Evolutionary conservation across 2,797 vertebrate species (phyloP).

Genomic region (Nannoperca australis): DNA sequence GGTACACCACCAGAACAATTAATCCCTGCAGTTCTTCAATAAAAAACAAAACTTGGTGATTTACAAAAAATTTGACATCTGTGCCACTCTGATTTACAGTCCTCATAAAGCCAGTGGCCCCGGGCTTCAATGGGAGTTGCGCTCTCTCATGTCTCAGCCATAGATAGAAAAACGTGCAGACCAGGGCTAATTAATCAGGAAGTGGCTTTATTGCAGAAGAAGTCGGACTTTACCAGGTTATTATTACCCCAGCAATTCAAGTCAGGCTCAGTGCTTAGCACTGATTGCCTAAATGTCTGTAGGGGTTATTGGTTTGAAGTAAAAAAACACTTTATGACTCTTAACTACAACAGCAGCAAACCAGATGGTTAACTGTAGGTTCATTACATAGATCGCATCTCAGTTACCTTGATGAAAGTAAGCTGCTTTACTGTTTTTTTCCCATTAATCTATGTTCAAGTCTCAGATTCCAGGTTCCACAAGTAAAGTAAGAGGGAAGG

Average conservation of each 20-base stretch:
- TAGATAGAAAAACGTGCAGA: slow-evolving; percentile 11
- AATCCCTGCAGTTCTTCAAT: neutral
- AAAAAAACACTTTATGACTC: slow-evolving; percentile 41
- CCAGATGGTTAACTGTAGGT: neutral
- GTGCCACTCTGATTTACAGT: slow-evolving; percentile 60
- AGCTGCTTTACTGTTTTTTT: neutral
- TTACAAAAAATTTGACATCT: slow-evolving; percentile 20
- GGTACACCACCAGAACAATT: slow-evolving; percentile 1
- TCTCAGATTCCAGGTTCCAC: neutral
- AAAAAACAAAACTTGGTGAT: slow-evolving; percentile 23
- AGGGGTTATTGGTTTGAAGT: slow-evolving; percentile 47
- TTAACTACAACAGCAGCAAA: slow-evolving; percentile 28
- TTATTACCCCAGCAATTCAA: slow-evolving; percentile 36
- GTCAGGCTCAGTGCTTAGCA: slow-evolving; percentile 21
- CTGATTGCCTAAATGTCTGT: slow-evolving; percentile 26
- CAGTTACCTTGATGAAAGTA: slow-evolving; percentile 20
- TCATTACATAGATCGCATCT: slow-evolving; percentile 5
- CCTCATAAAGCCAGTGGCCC: slow-evolving; percentile 55
- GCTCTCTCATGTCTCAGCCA: slow-evolving; percentile 15
- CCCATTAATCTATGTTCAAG: neutral
- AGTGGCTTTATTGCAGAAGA: slow-evolving; percentile 22
- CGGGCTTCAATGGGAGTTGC: slow-evolving; percentile 25
- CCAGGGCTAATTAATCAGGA: slow-evolving; percentile 49
- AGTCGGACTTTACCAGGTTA: slow-evolving; percentile 33
- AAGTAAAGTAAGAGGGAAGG: neutral